phyloP scores from a whole-genome alignment of 2,113 vertebrate genomes.

The Cairina moschata region DNA sequence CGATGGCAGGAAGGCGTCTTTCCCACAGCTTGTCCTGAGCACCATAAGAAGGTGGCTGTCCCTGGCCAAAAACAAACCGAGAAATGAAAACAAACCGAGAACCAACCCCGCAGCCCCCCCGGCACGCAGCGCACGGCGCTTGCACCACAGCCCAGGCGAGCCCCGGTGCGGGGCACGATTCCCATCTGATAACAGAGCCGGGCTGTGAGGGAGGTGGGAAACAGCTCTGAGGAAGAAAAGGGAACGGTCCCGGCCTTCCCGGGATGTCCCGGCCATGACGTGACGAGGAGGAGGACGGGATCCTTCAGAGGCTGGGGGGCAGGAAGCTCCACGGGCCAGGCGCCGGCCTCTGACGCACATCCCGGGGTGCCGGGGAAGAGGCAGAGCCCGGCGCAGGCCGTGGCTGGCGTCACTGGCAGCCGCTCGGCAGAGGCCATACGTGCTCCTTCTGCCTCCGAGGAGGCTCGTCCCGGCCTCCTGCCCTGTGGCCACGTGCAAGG shows the following conservation, averaged over 20 bases:
- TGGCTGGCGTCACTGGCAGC: rapidly evolving
- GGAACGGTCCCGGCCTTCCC: background rate
- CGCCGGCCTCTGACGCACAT: background rate
- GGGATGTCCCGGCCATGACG: background rate
- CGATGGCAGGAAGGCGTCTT: rapidly evolving
- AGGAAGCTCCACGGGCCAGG: background rate
- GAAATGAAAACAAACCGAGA: background rate
- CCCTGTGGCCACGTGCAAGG: rapidly evolving
- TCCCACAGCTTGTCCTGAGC: too few species aligned
- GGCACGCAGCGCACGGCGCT: background rate
- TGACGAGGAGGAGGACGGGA: background rate
- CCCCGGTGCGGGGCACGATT: background rate
- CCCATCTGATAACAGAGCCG: constrained; percentile 42
- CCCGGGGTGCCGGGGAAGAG: background rate
- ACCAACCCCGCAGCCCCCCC: background rate
- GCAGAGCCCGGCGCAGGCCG: background rate
- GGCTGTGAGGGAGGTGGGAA: background rate
- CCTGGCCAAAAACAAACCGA: background rate
- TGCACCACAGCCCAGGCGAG: background rate
- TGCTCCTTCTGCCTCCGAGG: too few species aligned
- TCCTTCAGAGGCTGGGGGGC: background rate
- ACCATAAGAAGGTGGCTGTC: constrained; percentile 24
- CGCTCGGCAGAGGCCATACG: rapidly evolving
- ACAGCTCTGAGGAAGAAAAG: background rate
- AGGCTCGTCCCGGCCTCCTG: background rate